Percentiles rank a stretch among this genome's conserved stretches.
Evolutionary conservation across 2,113 vertebrate genomes (phyloP).

Genomic region (Pampusana beccarii): DNA sequence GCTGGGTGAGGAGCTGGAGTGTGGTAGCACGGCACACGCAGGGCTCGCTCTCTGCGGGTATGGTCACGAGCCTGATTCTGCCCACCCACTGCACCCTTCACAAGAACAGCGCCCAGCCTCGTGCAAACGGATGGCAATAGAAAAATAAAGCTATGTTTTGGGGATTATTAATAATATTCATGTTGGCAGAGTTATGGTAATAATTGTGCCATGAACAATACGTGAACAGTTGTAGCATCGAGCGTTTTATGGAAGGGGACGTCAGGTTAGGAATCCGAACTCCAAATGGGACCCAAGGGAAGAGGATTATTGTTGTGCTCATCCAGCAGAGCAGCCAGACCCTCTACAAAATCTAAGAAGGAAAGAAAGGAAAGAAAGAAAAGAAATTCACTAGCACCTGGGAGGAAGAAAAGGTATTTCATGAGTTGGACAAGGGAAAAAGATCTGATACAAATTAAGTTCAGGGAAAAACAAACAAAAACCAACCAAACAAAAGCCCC

Average conservation of each 20-base stretch:
- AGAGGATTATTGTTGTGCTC: background rate
- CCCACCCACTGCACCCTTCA: background rate
- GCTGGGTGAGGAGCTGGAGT: background rate
- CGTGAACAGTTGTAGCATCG: background rate
- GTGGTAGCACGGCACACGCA: background rate
- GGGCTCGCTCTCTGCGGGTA: background rate
- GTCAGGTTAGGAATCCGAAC: background rate
- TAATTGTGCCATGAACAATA: background rate
- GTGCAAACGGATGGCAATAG: background rate
- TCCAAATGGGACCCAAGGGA: background rate
- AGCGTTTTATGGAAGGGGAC: background rate
- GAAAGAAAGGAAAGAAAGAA: too few relatives aligned
- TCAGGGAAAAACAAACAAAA: background rate
- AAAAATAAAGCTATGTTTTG: background rate
- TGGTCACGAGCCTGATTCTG: background rate
- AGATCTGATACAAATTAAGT: background rate
- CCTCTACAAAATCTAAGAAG: background rate
- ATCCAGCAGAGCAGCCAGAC: background rate
- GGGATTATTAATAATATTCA: background rate
- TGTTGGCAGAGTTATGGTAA: background rate
- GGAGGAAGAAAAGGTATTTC: background rate
- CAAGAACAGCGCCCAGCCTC: background rate
- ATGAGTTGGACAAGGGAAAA: background rate
- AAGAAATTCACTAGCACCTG: background rate
- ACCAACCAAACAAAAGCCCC: too few relatives aligned